A percentile compares a stretch with the other conserved stretches of the same genome.
These are phyloP conservation scores for Aurelia sp. DNA, from an alignment of 30 jellyfish, hydroid and myxozoan genomes.

Conservation along the genomic window DNA sequence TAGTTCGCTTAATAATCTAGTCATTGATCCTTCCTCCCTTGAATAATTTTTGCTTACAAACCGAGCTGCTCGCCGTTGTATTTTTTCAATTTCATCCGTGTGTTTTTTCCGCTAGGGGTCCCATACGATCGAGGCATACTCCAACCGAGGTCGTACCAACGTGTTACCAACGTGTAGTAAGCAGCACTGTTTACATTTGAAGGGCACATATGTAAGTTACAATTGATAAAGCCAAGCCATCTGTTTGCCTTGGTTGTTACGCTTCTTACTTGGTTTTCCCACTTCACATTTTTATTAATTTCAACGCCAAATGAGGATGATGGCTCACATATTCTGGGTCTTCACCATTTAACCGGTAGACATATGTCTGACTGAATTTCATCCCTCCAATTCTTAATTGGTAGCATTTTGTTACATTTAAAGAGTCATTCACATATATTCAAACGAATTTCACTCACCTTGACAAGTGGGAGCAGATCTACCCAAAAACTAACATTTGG, in stretches of 20 bases:
- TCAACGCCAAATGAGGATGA: too few relatives aligned
- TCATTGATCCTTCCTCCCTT: conserved; percentile 40
- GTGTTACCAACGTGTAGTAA: background rate
- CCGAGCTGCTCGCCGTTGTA: background rate
- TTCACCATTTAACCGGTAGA: background rate
- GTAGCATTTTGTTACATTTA: conserved; percentile 21
- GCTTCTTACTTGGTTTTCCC: too few relatives aligned
- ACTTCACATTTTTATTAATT: too few relatives aligned
- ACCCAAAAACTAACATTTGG: conserved; percentile 61
- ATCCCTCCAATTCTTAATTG: conserved; percentile 9
- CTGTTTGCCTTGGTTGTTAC: too few relatives aligned
- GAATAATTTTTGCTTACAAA: conserved; percentile 35
- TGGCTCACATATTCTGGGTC: background rate
- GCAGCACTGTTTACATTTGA: background rate
- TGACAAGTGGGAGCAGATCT: conserved; percentile 54
- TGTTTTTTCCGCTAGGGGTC: background rate
- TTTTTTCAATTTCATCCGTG: background rate
- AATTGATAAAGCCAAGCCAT: conserved; percentile 2
- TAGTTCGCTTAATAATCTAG: conserved; percentile 2
- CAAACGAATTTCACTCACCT: conserved; percentile 20
- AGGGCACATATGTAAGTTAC: background rate
- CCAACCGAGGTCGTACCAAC: background rate
- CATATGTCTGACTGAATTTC: conserved; percentile 19
- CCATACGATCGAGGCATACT: conserved; percentile 5
- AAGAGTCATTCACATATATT: background rate